A percentile compares a stretch with the other conserved stretches of the same genome.
Evolutionary conservation across 2,113 vertebrate species (phyloP).

Genomic region (Cyprinus carpio): DNA sequence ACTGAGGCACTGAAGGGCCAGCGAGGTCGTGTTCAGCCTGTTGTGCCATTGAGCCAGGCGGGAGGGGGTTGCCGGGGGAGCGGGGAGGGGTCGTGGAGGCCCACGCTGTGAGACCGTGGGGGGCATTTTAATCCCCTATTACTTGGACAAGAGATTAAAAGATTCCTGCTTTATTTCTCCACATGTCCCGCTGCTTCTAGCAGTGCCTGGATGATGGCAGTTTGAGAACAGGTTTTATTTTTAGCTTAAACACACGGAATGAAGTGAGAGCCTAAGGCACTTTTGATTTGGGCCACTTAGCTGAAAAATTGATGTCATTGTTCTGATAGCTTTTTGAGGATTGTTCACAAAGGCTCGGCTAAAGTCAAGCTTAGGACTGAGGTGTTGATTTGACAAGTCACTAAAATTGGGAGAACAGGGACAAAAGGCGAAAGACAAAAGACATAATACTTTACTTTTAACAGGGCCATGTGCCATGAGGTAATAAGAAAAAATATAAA

Average conservation of each 20-base stretch:
- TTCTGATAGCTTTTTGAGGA: constrained; percentile 35
- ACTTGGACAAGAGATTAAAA: constrained; percentile 63
- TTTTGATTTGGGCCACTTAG: constrained; percentile 55
- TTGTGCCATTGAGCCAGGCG: constrained; percentile 47
- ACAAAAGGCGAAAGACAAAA: constrained; percentile 39
- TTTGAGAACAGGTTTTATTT: constrained; percentile 54
- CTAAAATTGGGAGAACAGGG: constrained; percentile 34
- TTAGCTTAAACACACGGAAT: constrained; percentile 46
- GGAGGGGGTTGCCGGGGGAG: constrained; percentile 48
- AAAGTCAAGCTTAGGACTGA: constrained; percentile 49
- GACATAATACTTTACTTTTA: constrained; percentile 17
- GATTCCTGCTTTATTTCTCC: constrained; percentile 60
- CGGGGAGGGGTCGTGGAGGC: constrained; percentile 3
- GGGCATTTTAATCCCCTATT: constrained; percentile 61
- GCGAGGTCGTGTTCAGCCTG: constrained; percentile 52
- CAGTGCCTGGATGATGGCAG: constrained; percentile 44
- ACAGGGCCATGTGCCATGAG: neutral
- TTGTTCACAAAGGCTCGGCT: constrained; percentile 49
- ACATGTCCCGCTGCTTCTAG: constrained; percentile 55
- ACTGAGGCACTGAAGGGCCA: constrained; percentile 49
- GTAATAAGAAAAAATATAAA: constrained; percentile 45
- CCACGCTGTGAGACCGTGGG: constrained; percentile 55
- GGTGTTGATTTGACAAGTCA: constrained; percentile 42
- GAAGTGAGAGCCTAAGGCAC: constrained; percentile 36
- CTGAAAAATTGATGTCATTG: constrained; percentile 49